Evolutionary conservation across 2,113 vertebrate species (phyloP), one percentile per base, ranked within the genome.

Genomic region (Dasyprocta punctata): DNA sequence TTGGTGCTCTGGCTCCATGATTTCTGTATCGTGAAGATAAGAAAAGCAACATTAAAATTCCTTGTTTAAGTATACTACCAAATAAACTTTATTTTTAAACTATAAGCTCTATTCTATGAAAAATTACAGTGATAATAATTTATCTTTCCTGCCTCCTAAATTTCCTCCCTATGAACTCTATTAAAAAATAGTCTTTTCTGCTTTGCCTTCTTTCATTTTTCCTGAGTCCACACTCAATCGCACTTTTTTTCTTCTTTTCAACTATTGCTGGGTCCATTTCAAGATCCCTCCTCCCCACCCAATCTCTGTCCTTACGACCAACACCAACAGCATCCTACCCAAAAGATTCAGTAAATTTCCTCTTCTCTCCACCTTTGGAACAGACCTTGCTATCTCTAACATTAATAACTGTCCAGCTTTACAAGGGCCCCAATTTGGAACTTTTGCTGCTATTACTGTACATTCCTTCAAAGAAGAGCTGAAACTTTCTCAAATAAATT

Each of bases 21-120:
- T 54, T 90, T 93, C 10, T 92, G 17, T 94, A 95, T 93, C 9
- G 60, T 16, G 30, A 95, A 89, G 49, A 63, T 80, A 96, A 95
- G 60, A 30, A 86, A 90, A 90, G 5, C 11, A 22, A 30, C 52
- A 77, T 3, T 1, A 56, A 96, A 96, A 78, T 38, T 87, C 2
- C 44, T 95, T 75, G 16, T 30, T 78, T 69, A 86, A 10, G 2
- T 80, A 52, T 49, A 71, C 30, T 81, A 56, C 4, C 87, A n/a
- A 96, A 92, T 78, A 92, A 86, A 92, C 89, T 8, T 91, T 33
- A 1, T 56, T 88, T 36, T 38, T 1, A 41, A 86, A 80, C 4
- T 19, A 67, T 81, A 77, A 92, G 63, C 22, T 81, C 52, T 71
- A 7, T 28, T 6, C 3, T 44, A 36, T 87, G 86, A 96, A 92